Percentiles rank a stretch among this genome's conserved stretches.
These are phyloP conservation scores for Sebastiscus albofasciatus DNA, from an alignment of 2,797 vertebrate genomes.

Conservation along the genomic window DNA sequence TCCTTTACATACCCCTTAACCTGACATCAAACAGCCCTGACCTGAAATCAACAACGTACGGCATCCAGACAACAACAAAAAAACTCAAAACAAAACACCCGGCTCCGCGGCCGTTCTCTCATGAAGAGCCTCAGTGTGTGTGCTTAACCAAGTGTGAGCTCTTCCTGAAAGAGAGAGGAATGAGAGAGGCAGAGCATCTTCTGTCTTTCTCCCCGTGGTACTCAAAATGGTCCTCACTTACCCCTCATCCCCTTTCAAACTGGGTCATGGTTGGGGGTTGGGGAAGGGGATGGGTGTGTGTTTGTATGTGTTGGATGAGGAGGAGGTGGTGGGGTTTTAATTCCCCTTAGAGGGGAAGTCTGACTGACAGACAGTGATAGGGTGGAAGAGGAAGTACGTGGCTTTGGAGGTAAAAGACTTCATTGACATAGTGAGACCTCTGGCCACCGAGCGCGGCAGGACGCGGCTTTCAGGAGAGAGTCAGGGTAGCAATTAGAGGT, in stretches of 20 bases:
- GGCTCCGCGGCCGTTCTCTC: slow-evolving; percentile 27
- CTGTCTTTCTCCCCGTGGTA: slow-evolving; percentile 67
- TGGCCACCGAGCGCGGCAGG: background rate
- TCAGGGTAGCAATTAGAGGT: slow-evolving; percentile 5
- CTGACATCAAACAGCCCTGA: slow-evolving; percentile 56
- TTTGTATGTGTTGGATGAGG: slow-evolving; percentile 31
- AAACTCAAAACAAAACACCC: slow-evolving; percentile 38
- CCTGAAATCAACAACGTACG: slow-evolving; percentile 38
- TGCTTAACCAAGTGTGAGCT: slow-evolving; percentile 75
- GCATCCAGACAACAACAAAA: slow-evolving; percentile 43
- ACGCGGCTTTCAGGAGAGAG: slow-evolving; percentile 4
- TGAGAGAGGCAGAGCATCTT: slow-evolving; percentile 71
- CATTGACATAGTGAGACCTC: slow-evolving; percentile 29
- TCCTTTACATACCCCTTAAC: slow-evolving; percentile 57
- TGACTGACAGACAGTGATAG: slow-evolving; percentile 46
- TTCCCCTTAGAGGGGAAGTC: slow-evolving; percentile 55
- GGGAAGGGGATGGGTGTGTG: slow-evolving; percentile 29
- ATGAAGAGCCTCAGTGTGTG: slow-evolving; percentile 61
- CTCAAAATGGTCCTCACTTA: slow-evolving; percentile 79
- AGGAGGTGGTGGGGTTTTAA: slow-evolving; percentile 57
- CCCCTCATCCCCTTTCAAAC: slow-evolving; percentile 75
- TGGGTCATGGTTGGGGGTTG: slow-evolving; percentile 80
- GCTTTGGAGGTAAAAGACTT: slow-evolving; percentile 34
- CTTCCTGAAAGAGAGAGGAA: slow-evolving; percentile 67
- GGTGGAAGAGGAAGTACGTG: slow-evolving; percentile 3